phyloP scores from a whole-genome alignment of 2,113 vertebrate genomes.

The Miniopterus natalensis region DNA sequence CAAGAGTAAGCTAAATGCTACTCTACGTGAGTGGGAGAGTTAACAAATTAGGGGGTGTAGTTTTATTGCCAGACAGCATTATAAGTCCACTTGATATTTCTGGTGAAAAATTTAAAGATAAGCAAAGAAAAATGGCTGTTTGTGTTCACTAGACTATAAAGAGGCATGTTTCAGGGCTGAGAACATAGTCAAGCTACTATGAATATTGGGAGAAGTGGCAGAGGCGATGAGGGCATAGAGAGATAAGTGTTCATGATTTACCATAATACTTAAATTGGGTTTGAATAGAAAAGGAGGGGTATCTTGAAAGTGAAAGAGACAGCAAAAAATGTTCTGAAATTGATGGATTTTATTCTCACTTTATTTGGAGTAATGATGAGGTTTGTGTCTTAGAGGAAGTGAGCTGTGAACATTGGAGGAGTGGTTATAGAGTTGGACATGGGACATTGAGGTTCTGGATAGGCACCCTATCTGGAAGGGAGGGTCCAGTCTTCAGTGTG shows the following conservation, averaged over 20 bases:
- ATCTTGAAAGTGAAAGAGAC: background rate
- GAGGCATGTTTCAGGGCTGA: background rate
- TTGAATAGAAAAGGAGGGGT: background rate
- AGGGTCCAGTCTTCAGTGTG: background rate
- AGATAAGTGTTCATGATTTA: background rate
- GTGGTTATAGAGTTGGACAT: background rate
- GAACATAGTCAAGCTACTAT: background rate
- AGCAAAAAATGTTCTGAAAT: background rate
- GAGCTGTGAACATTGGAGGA: background rate
- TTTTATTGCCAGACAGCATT: background rate
- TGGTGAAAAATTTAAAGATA: background rate
- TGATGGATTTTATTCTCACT: background rate
- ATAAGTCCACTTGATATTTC: background rate
- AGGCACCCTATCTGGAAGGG: background rate
- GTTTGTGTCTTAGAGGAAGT: background rate
- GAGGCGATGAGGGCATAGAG: background rate
- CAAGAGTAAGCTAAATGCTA: background rate
- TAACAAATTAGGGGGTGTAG: background rate
- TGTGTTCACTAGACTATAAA: background rate
- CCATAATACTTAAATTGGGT: background rate
- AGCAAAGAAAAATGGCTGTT: background rate
- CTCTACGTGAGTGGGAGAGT: background rate
- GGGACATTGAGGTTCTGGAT: background rate
- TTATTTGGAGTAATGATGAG: background rate
- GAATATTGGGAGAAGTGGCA: background rate